These are phyloP conservation scores for Candidula unifasciata DNA, from an alignment of 2,888 invertebrate genomes.

Conservation along the genomic window DNA sequence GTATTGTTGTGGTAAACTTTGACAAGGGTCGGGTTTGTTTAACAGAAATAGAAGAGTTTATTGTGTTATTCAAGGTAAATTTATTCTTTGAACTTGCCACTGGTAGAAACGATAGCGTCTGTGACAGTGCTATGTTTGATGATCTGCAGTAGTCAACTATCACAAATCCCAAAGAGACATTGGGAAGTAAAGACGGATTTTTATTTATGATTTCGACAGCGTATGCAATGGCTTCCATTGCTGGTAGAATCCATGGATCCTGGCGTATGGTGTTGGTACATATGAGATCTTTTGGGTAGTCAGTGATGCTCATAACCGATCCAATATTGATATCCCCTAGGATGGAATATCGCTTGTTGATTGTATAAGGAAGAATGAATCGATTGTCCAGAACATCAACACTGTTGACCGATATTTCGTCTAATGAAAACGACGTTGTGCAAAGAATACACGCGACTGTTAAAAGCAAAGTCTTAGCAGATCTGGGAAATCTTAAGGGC, in stretches of 20 bases:
- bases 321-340: constrained; percentile 62
- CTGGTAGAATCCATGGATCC: neutral
- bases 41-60: neutral
- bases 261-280: constrained; percentile 50
- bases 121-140: constrained; percentile 21
- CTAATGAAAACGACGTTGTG: too few species aligned
- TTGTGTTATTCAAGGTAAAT: neutral
- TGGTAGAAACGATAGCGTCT: constrained; percentile 26
- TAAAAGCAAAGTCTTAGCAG: too few species aligned
- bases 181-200: neutral
- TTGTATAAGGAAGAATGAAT: constrained; percentile 32
- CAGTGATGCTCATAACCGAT: constrained; percentile 58
- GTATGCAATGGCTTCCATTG: constrained; percentile 10
- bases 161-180: constrained; percentile 20
- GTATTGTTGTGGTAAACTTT: neutral
- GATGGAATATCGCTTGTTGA: constrained; percentile 46
- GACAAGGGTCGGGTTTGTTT: neutral
- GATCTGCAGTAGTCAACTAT: constrained; percentile 17
- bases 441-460: too few species aligned
- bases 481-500: too few species aligned
- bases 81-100: neutral
- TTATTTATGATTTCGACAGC: constrained; percentile 13
- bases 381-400: neutral
- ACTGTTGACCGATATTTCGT: too few species aligned
- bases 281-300: constrained; percentile 36